Evolutionary conservation across 2,888 invertebrate genomes (phyloP).

Genomic region (Pycnomerus fuliginosus): DNA sequence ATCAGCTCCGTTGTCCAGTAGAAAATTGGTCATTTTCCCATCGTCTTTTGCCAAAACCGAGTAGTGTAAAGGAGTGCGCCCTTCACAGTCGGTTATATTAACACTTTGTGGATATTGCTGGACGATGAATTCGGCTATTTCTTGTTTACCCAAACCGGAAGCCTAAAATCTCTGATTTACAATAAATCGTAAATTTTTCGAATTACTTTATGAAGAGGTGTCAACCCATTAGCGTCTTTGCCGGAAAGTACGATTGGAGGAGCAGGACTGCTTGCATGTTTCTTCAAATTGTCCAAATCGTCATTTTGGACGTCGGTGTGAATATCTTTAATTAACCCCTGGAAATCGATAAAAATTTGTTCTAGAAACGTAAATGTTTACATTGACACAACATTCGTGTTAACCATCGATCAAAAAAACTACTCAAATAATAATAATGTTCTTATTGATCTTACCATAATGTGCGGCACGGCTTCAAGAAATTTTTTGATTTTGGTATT

Average conservation of each 20-base stretch:
- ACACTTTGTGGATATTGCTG: conserved; percentile 69
- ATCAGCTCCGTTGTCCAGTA: conserved; percentile 81
- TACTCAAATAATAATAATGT: not conserved
- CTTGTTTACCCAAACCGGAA: conserved; percentile 70
- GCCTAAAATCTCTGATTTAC: not conserved
- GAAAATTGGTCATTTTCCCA: conserved; percentile 72
- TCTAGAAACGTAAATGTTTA: not conserved
- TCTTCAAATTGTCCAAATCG: conserved; percentile 58
- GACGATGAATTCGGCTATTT: conserved; percentile 72
- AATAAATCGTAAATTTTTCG: not conserved
- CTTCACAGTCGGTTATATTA: conserved; percentile 74
- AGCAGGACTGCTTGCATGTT: conserved; percentile 24
- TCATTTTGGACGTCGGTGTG: conserved; percentile 78
- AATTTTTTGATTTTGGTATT: conserved; percentile 82
- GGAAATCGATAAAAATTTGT: not conserved
- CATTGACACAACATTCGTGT: not conserved
- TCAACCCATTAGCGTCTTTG: conserved; percentile 76
- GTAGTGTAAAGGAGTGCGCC: conserved; percentile 86
- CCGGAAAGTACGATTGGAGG: conserved; percentile 36
- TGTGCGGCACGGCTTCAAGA: conserved; percentile 89
- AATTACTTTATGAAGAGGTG: conserved; percentile 79
- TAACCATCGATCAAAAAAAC: conserved; percentile 1
- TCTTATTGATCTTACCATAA: conserved; percentile 66
- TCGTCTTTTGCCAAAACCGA: conserved; percentile 80
- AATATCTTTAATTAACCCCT: conserved; percentile 81